Percentiles rank a stretch among this genome's conserved stretches.
Conservation (phyloP, 2,888 invertebrate genomes). For the Xylota segnis region DNA sequence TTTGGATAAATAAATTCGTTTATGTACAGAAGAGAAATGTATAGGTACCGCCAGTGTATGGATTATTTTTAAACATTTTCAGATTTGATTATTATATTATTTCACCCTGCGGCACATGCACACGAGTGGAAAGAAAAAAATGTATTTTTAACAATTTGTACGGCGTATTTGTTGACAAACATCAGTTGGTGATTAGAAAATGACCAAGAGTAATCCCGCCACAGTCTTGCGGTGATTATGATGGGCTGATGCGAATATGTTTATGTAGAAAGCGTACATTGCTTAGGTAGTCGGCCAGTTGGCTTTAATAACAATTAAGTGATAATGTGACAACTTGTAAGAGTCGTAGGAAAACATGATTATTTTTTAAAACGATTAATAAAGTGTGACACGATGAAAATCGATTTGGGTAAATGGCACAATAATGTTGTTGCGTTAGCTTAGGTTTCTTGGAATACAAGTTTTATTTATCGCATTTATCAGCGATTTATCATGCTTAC, state of each 20-base stretch:
- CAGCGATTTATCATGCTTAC: background rate
- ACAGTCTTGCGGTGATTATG: background rate
- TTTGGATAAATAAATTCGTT: conserved; percentile 17
- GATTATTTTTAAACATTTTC: conserved; percentile 31
- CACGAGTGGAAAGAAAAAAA: conserved; percentile 1
- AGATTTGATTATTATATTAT: background rate
- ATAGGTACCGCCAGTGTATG: background rate
- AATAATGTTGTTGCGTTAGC: background rate
- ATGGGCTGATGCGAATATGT: background rate
- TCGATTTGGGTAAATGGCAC: background rate
- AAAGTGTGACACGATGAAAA: background rate
- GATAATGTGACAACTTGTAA: background rate
- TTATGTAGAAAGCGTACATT: background rate
- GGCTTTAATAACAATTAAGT: conserved; percentile 12
- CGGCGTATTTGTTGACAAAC: conserved; percentile 40
- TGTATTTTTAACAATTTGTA: conserved; percentile 7
- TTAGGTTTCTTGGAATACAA: background rate
- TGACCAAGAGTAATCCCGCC: background rate
- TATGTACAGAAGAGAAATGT: conserved; percentile 19
- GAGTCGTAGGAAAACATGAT: background rate
- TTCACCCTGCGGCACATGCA: conserved; percentile 3
- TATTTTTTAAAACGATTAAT: background rate
- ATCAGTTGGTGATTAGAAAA: conserved; percentile 29
- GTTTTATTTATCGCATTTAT: background rate
- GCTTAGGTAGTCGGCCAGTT: background rate